Conservation (phyloP, 1,140 invertebrate species). For the Lucilia cuprina region DNA sequence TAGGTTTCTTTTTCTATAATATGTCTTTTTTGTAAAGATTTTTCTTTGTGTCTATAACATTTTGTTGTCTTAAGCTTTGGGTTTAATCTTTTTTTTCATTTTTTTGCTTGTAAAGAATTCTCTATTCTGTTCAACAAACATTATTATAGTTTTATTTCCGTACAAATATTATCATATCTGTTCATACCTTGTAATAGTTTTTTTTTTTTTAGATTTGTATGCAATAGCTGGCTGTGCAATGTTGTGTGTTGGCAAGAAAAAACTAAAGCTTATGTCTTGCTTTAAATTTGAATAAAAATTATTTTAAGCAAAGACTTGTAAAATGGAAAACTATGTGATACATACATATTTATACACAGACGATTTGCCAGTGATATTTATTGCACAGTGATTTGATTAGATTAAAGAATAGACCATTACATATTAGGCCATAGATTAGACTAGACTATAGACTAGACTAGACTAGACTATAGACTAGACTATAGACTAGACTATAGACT, state of each 20-base stretch:
- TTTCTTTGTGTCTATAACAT: neutral
- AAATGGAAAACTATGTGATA: neutral
- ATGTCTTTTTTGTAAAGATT: neutral
- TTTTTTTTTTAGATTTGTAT: neutral
- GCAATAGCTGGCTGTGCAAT: neutral
- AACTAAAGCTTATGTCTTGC: neutral
- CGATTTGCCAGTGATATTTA: no score
- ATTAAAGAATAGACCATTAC: no score
- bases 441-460: no score
- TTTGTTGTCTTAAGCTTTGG: neutral
- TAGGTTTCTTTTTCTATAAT: neutral
- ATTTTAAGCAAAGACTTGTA: neutral
- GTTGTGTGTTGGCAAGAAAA: neutral
- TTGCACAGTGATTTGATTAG: no score
- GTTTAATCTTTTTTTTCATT: neutral
- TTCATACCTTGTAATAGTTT: neutral
- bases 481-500: no score
- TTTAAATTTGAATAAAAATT: slow-evolving; percentile 3
- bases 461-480: no score
- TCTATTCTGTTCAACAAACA: neutral
- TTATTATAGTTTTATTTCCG: neutral
- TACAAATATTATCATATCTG: neutral
- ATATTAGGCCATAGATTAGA: no score
- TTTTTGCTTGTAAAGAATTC: neutral
- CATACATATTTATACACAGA: neutral